Conservation (phyloP, 2,113 vertebrate genomes). For the Eptesicus fuscus region DNA sequence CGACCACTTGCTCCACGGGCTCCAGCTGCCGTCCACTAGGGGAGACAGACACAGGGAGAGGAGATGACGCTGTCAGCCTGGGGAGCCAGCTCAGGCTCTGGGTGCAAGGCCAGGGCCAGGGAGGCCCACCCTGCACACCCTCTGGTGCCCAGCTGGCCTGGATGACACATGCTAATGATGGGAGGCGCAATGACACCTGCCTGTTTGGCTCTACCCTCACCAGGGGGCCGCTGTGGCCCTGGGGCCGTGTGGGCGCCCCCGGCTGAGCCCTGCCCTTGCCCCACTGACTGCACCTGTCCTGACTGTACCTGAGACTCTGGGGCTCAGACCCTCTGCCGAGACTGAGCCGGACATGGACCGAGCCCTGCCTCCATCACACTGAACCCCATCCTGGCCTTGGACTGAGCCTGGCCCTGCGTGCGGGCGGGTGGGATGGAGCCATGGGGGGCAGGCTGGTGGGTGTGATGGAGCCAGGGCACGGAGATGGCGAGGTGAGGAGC, state of each 20-base stretch:
- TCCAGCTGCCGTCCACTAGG: slow-evolving; percentile 95
- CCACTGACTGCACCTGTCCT: not conserved
- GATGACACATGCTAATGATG: slow-evolving; percentile 69
- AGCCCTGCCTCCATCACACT: slow-evolving; percentile 8
- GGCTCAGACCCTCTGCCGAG: not conserved
- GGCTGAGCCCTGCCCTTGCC: slow-evolving; percentile 21
- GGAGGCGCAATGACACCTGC: slow-evolving; percentile 54
- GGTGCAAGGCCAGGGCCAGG: not conserved
- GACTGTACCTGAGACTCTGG: not conserved
- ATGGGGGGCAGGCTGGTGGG: slow-evolving; percentile 70
- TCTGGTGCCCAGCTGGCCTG: slow-evolving; percentile 10
- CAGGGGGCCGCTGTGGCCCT: not conserved
- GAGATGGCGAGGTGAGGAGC: slow-evolving; percentile 72
- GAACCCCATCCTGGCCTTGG: not conserved
- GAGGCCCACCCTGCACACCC: not conserved
- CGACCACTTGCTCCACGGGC: slow-evolving; percentile 97
- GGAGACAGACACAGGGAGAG: slow-evolving; percentile 47
- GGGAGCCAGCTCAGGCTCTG: not conserved
- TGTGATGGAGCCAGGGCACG: slow-evolving; percentile 63
- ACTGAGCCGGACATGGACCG: not conserved
- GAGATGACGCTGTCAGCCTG: not conserved
- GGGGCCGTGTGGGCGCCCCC: not conserved
- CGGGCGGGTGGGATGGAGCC: slow-evolving; percentile 61
- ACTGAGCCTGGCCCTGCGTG: slow-evolving; percentile 46
- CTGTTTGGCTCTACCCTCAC: not conserved